Percentiles rank a stretch among this genome's conserved stretches.
These are phyloP conservation scores for Cnemophilus loriae DNA, from an alignment of 2,113 vertebrate species.

Conservation along the genomic window DNA sequence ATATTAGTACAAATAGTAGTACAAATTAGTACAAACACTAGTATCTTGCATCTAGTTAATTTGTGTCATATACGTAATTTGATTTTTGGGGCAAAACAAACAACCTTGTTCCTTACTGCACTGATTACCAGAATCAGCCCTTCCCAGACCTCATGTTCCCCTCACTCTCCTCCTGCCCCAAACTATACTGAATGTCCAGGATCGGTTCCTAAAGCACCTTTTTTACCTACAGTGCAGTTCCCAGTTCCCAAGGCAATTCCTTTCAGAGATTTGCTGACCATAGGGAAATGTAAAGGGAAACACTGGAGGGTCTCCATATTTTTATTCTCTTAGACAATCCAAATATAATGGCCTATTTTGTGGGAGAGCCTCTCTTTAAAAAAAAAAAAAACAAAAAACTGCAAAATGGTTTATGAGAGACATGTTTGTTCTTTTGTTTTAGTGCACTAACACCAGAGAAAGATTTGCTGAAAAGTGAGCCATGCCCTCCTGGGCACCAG, in stretches of 20 bases:
- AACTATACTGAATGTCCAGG: neutral
- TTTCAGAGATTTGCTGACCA: neutral
- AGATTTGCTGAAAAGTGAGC: neutral
- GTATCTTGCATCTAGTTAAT: neutral
- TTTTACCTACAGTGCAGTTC: neutral
- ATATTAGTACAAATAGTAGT: too few species aligned
- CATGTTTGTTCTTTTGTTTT: neutral
- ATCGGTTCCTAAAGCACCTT: conserved; percentile 13
- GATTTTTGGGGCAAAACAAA: neutral
- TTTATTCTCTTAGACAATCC: neutral
- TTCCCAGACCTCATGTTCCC: neutral
- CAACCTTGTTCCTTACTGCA: neutral
- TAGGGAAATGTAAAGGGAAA: neutral
- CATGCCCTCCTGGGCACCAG: neutral
- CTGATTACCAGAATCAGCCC: neutral
- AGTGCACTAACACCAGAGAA: neutral
- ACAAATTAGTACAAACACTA: too few species aligned
- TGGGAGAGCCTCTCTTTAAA: neutral
- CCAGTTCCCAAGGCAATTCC: conserved; percentile 14
- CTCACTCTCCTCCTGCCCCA: neutral
- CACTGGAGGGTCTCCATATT: neutral
- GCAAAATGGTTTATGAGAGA: neutral
- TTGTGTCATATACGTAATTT: neutral
- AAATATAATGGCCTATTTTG: neutral
- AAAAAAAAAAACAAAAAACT: neutral